Evolutionary conservation across 2,888 invertebrate species (phyloP), one percentile per base, ranked within the genome.

Genomic region (Lasius fuliginosus): DNA sequence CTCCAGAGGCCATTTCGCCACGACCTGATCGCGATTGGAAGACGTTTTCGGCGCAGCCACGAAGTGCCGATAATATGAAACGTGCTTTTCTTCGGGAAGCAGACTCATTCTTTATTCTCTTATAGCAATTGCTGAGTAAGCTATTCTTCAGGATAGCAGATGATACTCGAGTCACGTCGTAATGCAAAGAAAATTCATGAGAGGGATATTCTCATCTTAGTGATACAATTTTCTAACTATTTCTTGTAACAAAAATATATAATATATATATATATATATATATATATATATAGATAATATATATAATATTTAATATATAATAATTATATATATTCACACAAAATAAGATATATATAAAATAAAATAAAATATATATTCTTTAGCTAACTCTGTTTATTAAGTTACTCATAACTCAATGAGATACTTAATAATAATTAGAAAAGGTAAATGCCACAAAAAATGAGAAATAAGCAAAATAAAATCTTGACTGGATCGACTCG

Each of bases 1-100:
- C 15, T 40, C 8, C 6, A 82, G 85, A 86, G 85, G 88, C 83
- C 81, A 77, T 83, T 79, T 76, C 68, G 33, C 36, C 76, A 62
- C 23, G 53, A 53, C n/a, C 81, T 71, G 85, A 84, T 89, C 81
- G 85, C 84, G 88, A 86, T 89, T 73, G 85, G 65, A 85, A 82
- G 84, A 89, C 81, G 87, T 87, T 89, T 88, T 88, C 83, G 82
- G 68, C 42, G 69, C 69, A 68, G 46, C 76, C 83, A 82, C 74
- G 85, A 87, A 87, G 79, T 84, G 85, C 84, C 84, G 85, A 62
- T 77, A 77, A 77, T 79, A 68, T 18, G 23, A 23, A 40, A 67
- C 79, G 60, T 69, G 56, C 75, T 82, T 83, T 53, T 58, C 67
- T 69, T 67, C 74, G 33, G 33, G 67, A 53, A 87, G 85, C 75